These are phyloP conservation scores for Catostylus mosaicus DNA, from an alignment of 30 jellyfish, hydroid and myxozoan species.

Conservation along the genomic window DNA sequence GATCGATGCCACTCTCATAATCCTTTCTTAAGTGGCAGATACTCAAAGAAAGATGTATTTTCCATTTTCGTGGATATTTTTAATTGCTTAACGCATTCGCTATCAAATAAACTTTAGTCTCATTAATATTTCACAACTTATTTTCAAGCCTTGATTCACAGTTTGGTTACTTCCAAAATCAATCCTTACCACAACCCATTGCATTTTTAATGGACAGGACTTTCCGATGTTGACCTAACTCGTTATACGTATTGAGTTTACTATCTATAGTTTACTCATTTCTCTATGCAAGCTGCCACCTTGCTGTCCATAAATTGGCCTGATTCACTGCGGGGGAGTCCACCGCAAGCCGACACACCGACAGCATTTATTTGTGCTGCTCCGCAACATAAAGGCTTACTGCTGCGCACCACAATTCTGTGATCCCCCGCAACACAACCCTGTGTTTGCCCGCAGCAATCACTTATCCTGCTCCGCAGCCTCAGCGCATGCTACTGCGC, in stretches of 20 bases:
- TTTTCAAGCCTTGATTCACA: not conserved
- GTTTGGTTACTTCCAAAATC: constrained; percentile 26
- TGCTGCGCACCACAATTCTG: not conserved
- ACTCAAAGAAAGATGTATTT: too few species aligned
- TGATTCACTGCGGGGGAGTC: not conserved
- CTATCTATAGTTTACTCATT: not conserved
- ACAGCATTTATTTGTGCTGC: too few species aligned
- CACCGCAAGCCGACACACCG: not conserved
- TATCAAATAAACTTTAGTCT: constrained; percentile 21
- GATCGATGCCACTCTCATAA: too few species aligned
- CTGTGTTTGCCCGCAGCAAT: too few species aligned
- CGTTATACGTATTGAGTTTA: not conserved
- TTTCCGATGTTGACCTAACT: not conserved
- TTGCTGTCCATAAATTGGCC: not conserved
- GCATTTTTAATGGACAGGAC: not conserved
- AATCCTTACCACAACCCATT: constrained; percentile 21
- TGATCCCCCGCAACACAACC: not conserved
- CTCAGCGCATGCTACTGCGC: too few species aligned
- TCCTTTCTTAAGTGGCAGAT: too few species aligned
- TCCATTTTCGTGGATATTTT: too few species aligned
- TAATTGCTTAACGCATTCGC: constrained; percentile 10
- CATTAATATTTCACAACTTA: constrained; percentile 33
- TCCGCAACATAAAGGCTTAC: not conserved
- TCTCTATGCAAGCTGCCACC: not conserved
- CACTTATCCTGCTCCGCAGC: too few species aligned